Percentiles rank a stretch among this genome's conserved stretches.
phyloP scores from a whole-genome alignment of 1,140 invertebrate genomes.

The Zaprionus africanus region DNA sequence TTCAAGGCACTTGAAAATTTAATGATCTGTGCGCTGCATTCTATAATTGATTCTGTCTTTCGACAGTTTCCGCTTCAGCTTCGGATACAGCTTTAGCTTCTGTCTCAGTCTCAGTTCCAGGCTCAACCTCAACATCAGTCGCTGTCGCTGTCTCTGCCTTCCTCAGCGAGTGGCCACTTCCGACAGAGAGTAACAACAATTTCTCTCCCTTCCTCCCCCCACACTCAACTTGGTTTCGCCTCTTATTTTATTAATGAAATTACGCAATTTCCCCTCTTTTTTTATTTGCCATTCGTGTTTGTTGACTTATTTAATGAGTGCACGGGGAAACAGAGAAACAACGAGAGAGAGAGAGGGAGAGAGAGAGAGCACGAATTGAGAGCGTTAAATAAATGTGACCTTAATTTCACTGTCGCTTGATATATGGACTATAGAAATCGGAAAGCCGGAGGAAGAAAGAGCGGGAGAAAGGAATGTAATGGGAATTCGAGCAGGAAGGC shows the following conservation, averaged over 20 bases:
- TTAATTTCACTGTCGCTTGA: slow-evolving; percentile 69
- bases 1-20: slow-evolving; percentile 32
- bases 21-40: slow-evolving; percentile 27
- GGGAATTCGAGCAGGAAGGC: slow-evolving; percentile 6
- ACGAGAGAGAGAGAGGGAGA: slow-evolving; percentile 7
- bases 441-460: neutral
- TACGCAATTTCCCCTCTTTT: slow-evolving; percentile 65
- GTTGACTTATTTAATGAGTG: slow-evolving; percentile 75
- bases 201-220: neutral
- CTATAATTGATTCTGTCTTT: slow-evolving; percentile 36
- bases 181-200: slow-evolving; percentile 10
- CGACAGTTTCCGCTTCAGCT: neutral
- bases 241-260: slow-evolving; percentile 78
- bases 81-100: neutral
- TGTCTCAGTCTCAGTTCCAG: neutral
- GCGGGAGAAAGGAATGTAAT: neutral
- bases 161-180: neutral
- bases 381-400: slow-evolving; percentile 71
- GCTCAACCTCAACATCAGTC: neutral
- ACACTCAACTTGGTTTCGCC: slow-evolving; percentile 11
- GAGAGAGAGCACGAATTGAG: slow-evolving; percentile 10
- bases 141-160: neutral
- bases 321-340: slow-evolving; percentile 16
- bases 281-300: slow-evolving; percentile 47
- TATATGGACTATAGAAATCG: slow-evolving; percentile 61